phyloP scores from a whole-genome alignment of 2,113 vertebrate genomes.

The Ammodramus savannarum region DNA sequence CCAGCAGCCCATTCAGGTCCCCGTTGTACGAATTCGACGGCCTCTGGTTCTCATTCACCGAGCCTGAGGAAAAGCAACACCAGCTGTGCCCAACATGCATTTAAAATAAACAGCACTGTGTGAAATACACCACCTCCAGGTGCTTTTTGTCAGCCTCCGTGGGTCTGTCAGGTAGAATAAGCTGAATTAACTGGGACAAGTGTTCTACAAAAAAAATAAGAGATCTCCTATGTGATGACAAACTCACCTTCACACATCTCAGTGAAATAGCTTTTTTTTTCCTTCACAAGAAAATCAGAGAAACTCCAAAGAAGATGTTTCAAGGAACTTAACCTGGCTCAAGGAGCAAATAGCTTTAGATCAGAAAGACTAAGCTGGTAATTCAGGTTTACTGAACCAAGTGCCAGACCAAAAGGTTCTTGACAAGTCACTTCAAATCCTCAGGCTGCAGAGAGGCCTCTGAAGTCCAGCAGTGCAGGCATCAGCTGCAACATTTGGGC shows the following conservation, averaged over 20 bases:
- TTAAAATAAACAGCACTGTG: not conserved
- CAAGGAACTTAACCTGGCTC: not conserved
- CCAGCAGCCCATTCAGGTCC: slow-evolving; percentile 91
- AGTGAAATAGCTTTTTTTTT: not conserved
- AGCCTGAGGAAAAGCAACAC: slow-evolving; percentile 60
- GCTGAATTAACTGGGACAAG: not conserved
- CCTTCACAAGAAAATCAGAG: not conserved
- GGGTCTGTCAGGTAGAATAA: not conserved
- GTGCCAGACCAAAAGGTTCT: not conserved
- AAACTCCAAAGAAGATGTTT: not conserved
- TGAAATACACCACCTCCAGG: not conserved
- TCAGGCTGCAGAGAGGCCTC: not conserved
- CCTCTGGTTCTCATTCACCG: slow-evolving; percentile 77
- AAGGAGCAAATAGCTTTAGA: not conserved
- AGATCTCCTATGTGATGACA: not conserved
- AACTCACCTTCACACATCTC: not conserved
- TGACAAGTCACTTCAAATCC: not conserved
- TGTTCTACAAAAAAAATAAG: not conserved
- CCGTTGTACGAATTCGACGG: slow-evolving; percentile 84
- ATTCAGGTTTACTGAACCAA: not conserved
- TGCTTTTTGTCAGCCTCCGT: not conserved
- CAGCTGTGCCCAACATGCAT: not conserved
- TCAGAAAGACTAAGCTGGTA: not conserved
- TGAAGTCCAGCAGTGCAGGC: not conserved
- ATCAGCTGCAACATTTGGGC: not conserved